Evolutionary conservation across 2,797 vertebrate genomes (phyloP), one percentile per base, ranked within the genome.

Genomic region (Schizopygopsis malacanthus): DNA sequence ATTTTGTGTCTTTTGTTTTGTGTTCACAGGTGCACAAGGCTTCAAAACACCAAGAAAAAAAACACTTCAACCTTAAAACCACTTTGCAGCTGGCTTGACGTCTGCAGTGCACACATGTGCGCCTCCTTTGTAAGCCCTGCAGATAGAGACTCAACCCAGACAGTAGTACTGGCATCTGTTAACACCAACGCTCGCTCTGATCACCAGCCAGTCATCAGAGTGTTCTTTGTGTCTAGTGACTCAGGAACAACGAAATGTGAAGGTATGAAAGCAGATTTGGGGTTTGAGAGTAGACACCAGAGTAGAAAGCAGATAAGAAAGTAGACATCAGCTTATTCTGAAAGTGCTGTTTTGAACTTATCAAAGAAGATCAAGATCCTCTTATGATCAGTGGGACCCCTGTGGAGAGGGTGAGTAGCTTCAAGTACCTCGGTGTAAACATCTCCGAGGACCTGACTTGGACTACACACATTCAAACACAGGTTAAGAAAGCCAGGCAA

Each of bases 1-100:
- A 41, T 73, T 73, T 33, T 10, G 43, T 67, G 37, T 33, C 39
- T 67, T 45, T 76, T 83, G 9, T 69, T 71, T 85, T 85, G 43
- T 84, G 78, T 87, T 78, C 80, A 77, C 83, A 87, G 72, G 86
- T 87, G 86, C 86, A 72, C 41, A 50, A 72, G 37, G 20, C 73
- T 84, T 84, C 56, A 82, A 86, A 82, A 81, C 71, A 84, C 15
- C 15, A 47, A 76, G 69, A 70, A 43, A 37, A 33, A 65, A 75
- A 80, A 75, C 63, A 85, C 63, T 54, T 77, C 11, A 67, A 28
- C 59, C 41, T 33, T 16, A 82, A 85, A 86, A 86, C 71, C 22
- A 2, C 47, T 85, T 54, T 54, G 63, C 86, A 87, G 86, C 83
- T 87, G 82, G 59, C 4, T 83, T 50, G 67, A 59, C 73, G 77